phyloP scores from a whole-genome alignment of 2,113 vertebrate species.

The Pholis gunnellus region DNA sequence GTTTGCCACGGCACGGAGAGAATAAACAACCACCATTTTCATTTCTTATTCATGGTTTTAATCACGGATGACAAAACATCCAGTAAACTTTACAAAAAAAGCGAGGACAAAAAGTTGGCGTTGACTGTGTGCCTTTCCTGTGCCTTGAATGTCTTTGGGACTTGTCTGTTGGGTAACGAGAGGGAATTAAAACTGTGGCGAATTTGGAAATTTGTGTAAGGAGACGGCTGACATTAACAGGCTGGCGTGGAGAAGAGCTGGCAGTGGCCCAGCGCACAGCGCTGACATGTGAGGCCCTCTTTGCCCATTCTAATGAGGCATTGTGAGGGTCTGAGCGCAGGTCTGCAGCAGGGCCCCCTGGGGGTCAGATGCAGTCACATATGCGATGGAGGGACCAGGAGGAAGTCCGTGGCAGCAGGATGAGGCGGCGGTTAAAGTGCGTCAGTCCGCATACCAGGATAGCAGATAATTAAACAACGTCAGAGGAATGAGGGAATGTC shows the following conservation, averaged over 20 bases:
- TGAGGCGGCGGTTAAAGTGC: slow-evolving; percentile 56
- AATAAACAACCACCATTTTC: slow-evolving; percentile 63
- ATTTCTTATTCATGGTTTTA: slow-evolving; percentile 78
- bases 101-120: slow-evolving; percentile 33
- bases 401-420: slow-evolving; percentile 44
- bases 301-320: slow-evolving; percentile 73
- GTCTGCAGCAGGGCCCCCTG: slow-evolving; percentile 47
- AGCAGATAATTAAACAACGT: slow-evolving; percentile 67
- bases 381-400: slow-evolving; percentile 7
- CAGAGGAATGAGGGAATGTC: slow-evolving; percentile 48
- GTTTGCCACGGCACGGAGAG: slow-evolving; percentile 43
- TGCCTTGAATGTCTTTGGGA: slow-evolving; percentile 53
- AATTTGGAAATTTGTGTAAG: slow-evolving; percentile 64
- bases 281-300: slow-evolving; percentile 68
- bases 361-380: slow-evolving; percentile 37
- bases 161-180: slow-evolving; percentile 48
- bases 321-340: slow-evolving; percentile 59
- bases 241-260: slow-evolving; percentile 66
- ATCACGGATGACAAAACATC: slow-evolving; percentile 72
- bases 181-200: slow-evolving; percentile 64
- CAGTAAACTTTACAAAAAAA: slow-evolving; percentile 37
- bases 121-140: slow-evolving; percentile 36
- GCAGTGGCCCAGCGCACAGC: slow-evolving; percentile 54
- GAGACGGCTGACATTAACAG: slow-evolving; percentile 70
- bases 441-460: slow-evolving; percentile 71